These are phyloP conservation scores for Agrotis exclamationis DNA, from an alignment of 2,888 invertebrate genomes.

Conservation along the genomic window DNA sequence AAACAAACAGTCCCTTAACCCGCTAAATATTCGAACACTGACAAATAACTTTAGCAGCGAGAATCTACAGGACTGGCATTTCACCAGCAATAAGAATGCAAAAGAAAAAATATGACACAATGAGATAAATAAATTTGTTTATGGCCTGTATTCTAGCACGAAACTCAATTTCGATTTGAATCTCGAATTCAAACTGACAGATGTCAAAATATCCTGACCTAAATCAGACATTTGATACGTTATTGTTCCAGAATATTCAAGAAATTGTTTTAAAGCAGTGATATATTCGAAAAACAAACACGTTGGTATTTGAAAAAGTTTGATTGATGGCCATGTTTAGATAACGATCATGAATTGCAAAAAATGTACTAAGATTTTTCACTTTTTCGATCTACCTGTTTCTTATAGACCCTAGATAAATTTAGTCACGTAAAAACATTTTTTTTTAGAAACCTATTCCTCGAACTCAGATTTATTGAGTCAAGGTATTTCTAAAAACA, in stretches of 20 bases:
- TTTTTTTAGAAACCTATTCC: slow-evolving; percentile 12
- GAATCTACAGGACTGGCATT: too few species aligned
- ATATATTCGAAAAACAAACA: slow-evolving; percentile 19
- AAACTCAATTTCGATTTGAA: slow-evolving; percentile 7
- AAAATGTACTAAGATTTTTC: slow-evolving; percentile 4
- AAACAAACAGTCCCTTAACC: too few species aligned
- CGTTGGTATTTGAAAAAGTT: slow-evolving; percentile 14
- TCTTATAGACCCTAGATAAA: neutral
- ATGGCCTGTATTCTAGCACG: neutral
- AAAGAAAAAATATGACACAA: neutral
- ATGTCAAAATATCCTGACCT: slow-evolving; percentile 1
- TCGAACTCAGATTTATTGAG: neutral
- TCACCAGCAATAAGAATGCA: too few species aligned
- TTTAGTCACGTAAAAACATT: slow-evolving; percentile 23
- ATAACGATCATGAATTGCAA: slow-evolving; percentile 17
- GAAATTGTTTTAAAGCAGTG: neutral
- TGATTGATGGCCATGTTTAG: slow-evolving; percentile 23
- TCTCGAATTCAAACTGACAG: slow-evolving; percentile 11
- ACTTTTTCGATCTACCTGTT: slow-evolving; percentile 5
- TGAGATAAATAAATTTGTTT: neutral
- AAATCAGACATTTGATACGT: neutral
- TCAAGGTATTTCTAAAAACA: slow-evolving; percentile 2
- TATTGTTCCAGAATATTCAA: neutral
- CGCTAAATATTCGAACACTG: neutral
- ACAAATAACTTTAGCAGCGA: neutral